Evolutionary conservation across 2,888 invertebrate species (phyloP), one percentile per base, ranked within the genome.

Genomic region (Trichogramma dendrolimi): DNA sequence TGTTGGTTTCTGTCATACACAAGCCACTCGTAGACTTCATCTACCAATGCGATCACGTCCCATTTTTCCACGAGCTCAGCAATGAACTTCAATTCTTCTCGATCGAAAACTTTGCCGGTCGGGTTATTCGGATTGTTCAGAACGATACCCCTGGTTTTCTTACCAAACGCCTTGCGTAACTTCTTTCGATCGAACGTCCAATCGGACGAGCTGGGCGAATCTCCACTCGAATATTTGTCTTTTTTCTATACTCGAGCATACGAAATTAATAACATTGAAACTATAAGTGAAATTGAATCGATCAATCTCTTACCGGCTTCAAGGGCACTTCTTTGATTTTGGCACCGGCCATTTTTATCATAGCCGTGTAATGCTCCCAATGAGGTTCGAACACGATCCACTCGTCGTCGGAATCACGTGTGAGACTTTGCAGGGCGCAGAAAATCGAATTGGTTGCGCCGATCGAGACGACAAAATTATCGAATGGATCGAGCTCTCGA

Each of bases 11-110:
- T 89, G 72, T 90, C 86, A 72, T 89, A 96, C 8, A 93, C 91
- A 77, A 99, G 85, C 94, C 96, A 98, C 79, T 99, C 98, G 71
- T 99, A 99, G 0, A 99, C 99, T 79, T 99, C 99, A 79, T 99
- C 99, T 1, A 95, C 89, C 11, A 99, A 80, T 59, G 94, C 96
- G 5, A 99, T 80, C 3, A 91, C 90, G 76, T 99, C 90, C 85
- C 94, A 89, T 73, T 96, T 92, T 75, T 90, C 91, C 77, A 96
- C 97, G 60, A 99, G 80, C 67, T 89, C 83, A 0, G 96, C 96
- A 67, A 99, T 92, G 67, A 85, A 75, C 68, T 86, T 82, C 67
- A 93, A 75, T 77, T 94, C 94, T 1, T 85, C 79, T 43, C 74
- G 68, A 0, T 83, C 85, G 73, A 88, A 91, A 11, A 96, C 91